Evolutionary conservation across 2,888 invertebrate species (phyloP).

Genomic region (Eristalis tenax): DNA sequence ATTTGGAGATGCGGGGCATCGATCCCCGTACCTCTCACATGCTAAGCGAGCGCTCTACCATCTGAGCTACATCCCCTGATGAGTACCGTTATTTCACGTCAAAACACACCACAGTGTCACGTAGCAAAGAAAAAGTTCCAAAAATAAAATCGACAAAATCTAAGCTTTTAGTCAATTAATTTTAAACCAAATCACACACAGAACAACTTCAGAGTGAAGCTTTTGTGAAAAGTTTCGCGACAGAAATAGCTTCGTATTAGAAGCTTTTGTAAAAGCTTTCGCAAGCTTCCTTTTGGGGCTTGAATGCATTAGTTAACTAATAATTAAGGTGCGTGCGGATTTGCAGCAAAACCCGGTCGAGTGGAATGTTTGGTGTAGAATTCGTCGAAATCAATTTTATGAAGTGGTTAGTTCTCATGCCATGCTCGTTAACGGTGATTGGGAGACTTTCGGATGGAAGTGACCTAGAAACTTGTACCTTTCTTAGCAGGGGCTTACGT

Average conservation of each 20-base stretch:
- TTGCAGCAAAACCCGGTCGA: background rate
- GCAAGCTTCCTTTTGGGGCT: background rate
- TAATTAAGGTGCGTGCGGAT: no score
- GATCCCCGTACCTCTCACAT: conserved; percentile 82
- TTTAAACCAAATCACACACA: background rate
- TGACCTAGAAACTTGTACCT: no score
- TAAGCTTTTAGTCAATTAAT: background rate
- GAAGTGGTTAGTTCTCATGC: no score
- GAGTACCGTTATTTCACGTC: background rate
- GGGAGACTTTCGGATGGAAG: no score
- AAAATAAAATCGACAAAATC: background rate
- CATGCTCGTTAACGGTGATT: no score
- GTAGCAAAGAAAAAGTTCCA: background rate
- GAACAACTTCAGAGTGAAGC: background rate
- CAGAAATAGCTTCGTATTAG: background rate
- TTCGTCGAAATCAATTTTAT: no score
- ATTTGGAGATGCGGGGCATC: conserved; percentile 81
- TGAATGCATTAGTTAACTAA: background rate
- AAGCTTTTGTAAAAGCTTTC: background rate
- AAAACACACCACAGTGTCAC: background rate
- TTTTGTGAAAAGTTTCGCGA: background rate
- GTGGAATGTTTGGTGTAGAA: no score
- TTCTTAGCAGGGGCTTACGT: no score
- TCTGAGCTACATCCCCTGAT: conserved; percentile 81
- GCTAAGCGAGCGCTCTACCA: conserved; percentile 82